Base-by-base conservation (phyloP, 2,888 invertebrate genomes). In the Spodoptera exigua region DNA sequence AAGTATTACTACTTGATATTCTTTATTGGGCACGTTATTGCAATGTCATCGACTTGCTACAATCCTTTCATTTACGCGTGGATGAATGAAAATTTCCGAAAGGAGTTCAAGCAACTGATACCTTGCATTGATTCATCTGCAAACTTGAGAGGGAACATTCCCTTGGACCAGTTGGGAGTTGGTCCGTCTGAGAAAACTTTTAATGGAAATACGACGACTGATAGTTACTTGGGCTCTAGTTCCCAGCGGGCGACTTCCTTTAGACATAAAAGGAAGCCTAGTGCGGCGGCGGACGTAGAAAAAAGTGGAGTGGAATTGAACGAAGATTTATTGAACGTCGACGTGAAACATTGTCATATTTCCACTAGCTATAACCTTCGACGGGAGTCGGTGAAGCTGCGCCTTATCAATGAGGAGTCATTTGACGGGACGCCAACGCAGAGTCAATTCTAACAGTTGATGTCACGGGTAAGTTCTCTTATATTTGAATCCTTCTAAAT, bases 11-110 rank as follows among this genome's bases (percentile, higher is more conserved):
- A 96, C 72, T 91, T 99, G n/a, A 95, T 97, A 75, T 99, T 99
- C 86, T 98, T 99, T 90, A 94, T 97, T 60, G 96, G 97, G 1
- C 99, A 99, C 87, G 96, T 98, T 18, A 95, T 98, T 64, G 99
- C 99, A 21, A 99, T 99, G 98, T 98, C 98, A 55, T 98, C 98
- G 47, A 98, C 98, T 0, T 98, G 99, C 87, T 99, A 99, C 95
- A 99, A 99, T 89, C 99, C 99, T 0, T 98, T 99, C 85, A 95
- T 99, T 41, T 99, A 99, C 89, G 99, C 99, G 17, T 99, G 99
- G 98, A 96, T 99, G 94, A 99, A 99, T 90, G 99, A 99, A 79
- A 98, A 97, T 88, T 99, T 99, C 84, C 96, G 98, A 47, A 98
- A 98, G 87, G 98, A 99, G 88, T 98, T 99, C 88, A 98, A 97